These are phyloP conservation scores for Ophioninae sp. DNA, from an alignment of 2,888 invertebrate species.

Conservation along the genomic window DNA sequence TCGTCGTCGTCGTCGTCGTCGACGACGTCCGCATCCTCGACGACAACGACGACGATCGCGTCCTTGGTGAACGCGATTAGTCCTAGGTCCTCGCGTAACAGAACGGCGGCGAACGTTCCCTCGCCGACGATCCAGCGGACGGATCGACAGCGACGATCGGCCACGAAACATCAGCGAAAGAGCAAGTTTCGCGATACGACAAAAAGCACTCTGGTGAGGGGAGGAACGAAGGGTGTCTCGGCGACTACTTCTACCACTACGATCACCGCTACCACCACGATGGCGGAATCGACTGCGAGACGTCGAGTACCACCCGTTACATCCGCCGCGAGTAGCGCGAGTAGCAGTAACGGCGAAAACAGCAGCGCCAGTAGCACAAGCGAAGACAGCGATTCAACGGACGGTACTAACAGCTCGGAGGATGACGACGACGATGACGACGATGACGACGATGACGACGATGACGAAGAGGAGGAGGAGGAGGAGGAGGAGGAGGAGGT, in stretches of 20 bases:
- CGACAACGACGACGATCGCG: slow-evolving; percentile 5
- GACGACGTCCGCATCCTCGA: slow-evolving; percentile 8
- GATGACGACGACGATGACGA: slow-evolving; percentile 72
- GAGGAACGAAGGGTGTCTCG: neutral
- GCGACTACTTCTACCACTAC: neutral
- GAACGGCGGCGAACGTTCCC: neutral
- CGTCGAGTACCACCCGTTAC: slow-evolving; percentile 36
- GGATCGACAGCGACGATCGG: slow-evolving; percentile 59
- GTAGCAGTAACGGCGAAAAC: slow-evolving; percentile 51
- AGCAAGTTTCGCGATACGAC: slow-evolving; percentile 51
- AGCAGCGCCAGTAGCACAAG: slow-evolving; percentile 61
- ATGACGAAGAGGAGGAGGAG: too few species aligned
- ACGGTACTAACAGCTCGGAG: slow-evolving; percentile 73
- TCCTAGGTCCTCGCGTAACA: slow-evolving; percentile 70
- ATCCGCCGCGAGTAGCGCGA: slow-evolving; percentile 35
- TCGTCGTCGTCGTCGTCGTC: slow-evolving; percentile 27
- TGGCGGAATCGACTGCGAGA: slow-evolving; percentile 15
- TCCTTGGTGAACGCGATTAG: slow-evolving; percentile 59
- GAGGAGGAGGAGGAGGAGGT: slow-evolving; percentile 60
- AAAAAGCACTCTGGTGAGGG: slow-evolving; percentile 34
- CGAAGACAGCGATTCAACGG: slow-evolving; percentile 70
- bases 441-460: slow-evolving; percentile 65
- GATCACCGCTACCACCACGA: neutral
- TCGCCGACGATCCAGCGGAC: neutral
- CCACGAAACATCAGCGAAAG: slow-evolving; percentile 37